A percentile compares a stretch with the other conserved stretches of the same genome.
Evolutionary conservation across 2,888 invertebrate species (phyloP).

Genomic region (Microplitis manilae): DNA sequence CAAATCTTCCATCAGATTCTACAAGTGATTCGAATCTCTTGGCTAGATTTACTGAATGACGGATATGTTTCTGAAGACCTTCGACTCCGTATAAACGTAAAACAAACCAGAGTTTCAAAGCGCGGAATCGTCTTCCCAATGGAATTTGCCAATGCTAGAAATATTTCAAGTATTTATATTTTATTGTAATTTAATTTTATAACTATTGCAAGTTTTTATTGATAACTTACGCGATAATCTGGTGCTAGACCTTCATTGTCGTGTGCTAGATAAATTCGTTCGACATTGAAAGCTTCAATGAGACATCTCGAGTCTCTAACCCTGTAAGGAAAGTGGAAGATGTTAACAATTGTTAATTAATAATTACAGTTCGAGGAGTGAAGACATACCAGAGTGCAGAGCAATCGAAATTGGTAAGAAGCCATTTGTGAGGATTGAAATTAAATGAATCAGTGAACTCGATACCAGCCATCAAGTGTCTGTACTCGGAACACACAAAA

Average conservation of each 20-base stretch:
- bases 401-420: slow-evolving; percentile 95
- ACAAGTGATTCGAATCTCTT: slow-evolving; percentile 84
- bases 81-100: slow-evolving; percentile 86
- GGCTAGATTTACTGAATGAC: slow-evolving; percentile 83
- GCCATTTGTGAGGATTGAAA: slow-evolving; percentile 96
- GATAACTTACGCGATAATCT: slow-evolving; percentile 75
- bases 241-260: slow-evolving; percentile 78
- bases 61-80: slow-evolving; percentile 84
- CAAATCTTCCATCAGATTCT: slow-evolving; percentile 82
- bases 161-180: neutral
- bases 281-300: slow-evolving; percentile 90
- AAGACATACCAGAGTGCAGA: slow-evolving; percentile 87
- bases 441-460: slow-evolving; percentile 92
- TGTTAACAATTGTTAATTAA: neutral
- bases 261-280: slow-evolving; percentile 89
- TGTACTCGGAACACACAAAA: slow-evolving; percentile 92
- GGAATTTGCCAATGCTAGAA: slow-evolving; percentile 90
- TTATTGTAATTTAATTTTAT: neutral
- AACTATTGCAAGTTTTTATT: neutral
- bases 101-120: slow-evolving; percentile 95
- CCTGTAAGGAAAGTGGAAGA: slow-evolving; percentile 70
- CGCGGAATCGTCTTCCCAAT: slow-evolving; percentile 88
- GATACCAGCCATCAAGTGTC: slow-evolving; percentile 83
- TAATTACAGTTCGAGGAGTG: slow-evolving; percentile 1
- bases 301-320: slow-evolving; percentile 86